Evolutionary conservation across 1,140 invertebrate genomes (phyloP).

Genomic region (Copidosoma floridanum): DNA sequence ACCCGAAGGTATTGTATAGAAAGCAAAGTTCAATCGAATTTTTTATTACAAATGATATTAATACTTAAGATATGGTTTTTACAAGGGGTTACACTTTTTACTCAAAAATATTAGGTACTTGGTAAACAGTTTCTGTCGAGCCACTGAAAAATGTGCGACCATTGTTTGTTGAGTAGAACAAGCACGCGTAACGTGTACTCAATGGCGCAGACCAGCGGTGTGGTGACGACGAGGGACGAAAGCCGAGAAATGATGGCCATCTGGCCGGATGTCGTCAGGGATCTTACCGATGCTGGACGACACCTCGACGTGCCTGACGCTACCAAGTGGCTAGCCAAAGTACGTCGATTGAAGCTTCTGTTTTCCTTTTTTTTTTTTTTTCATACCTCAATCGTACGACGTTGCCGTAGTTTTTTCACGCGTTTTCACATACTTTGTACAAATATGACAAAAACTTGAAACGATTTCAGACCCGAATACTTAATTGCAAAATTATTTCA

Average conservation of each 20-base stretch:
- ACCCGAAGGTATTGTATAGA: no score
- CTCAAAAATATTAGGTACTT: background rate
- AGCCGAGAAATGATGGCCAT: conserved; percentile 81
- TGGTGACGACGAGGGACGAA: conserved; percentile 72
- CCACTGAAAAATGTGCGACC: conserved; percentile 4
- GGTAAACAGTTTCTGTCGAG: background rate
- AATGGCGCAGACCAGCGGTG: conserved; percentile 61
- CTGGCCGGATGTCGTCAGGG: conserved; percentile 81
- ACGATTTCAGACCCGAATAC: no score
- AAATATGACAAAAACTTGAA: no score
- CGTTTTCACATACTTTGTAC: no score
- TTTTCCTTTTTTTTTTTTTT: no score
- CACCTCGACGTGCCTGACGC: conserved; percentile 73
- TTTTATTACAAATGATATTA: no score
- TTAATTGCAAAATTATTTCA: no score
- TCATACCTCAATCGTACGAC: no score
- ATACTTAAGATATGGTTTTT: background rate
- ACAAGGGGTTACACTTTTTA: conserved; percentile 11
- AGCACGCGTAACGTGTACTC: conserved; percentile 44
- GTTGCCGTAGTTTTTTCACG: no score
- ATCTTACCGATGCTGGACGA: conserved; percentile 72
- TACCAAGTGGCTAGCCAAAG: conserved; percentile 76
- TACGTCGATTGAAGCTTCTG: no score
- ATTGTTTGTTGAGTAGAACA: conserved; percentile 27
- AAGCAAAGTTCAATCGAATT: no score